A percentile compares a stretch with the other conserved stretches of the same genome.
phyloP scores from a whole-genome alignment of 1,140 invertebrate genomes.

The Rhopalosiphum padi region DNA sequence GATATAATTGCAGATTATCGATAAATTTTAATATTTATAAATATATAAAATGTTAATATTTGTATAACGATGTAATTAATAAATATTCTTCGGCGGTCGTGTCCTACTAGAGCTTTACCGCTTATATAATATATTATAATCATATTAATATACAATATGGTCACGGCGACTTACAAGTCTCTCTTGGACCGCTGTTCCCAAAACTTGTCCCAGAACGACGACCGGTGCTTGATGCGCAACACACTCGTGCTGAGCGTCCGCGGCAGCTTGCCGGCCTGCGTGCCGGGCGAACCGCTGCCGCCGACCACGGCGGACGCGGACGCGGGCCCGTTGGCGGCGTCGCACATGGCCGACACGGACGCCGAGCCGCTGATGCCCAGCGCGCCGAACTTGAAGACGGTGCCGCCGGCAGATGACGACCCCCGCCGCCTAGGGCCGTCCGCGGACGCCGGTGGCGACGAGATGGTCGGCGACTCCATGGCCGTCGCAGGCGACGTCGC shows the following conservation, averaged over 20 bases:
- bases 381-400: constrained; percentile 55
- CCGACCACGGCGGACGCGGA: constrained; percentile 61
- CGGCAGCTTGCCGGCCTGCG: constrained; percentile 68
- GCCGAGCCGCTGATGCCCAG: constrained; percentile 60
- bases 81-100: too few species aligned
- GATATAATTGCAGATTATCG: too few species aligned
- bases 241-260: constrained; percentile 81
- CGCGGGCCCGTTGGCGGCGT: constrained; percentile 63
- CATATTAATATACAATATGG: too few species aligned
- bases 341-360: constrained; percentile 61
- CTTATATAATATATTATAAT: too few species aligned
- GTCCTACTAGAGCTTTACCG: too few species aligned
- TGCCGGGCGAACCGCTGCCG: constrained; percentile 55
- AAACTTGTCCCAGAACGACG: constrained; percentile 83
- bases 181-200: constrained; percentile 73
- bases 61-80: too few species aligned
- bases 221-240: constrained; percentile 75
- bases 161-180: too few species aligned
- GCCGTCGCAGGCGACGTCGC: constrained; percentile 62
- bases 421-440: constrained; percentile 37
- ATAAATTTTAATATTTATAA: too few species aligned
- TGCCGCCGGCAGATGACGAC: constrained; percentile 65
- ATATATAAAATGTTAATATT: too few species aligned
- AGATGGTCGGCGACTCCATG: constrained; percentile 62
- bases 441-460: constrained; percentile 63